Evolutionary conservation across 2,113 vertebrate genomes (phyloP).

Genomic region (Regulus satrapa): DNA sequence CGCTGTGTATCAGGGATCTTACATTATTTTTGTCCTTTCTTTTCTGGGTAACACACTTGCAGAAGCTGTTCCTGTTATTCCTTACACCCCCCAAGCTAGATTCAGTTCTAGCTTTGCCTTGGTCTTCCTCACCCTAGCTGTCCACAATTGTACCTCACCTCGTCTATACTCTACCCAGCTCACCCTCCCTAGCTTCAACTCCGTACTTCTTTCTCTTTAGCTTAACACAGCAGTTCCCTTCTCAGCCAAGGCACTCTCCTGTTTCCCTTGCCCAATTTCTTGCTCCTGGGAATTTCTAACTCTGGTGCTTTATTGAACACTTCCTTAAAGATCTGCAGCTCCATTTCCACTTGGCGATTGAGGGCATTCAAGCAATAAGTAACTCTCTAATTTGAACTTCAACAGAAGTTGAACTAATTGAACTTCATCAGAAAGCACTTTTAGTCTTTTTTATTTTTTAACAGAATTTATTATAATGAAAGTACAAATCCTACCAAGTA

Average conservation of each 20-base stretch:
- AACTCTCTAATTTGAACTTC: neutral
- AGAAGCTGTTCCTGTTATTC: neutral
- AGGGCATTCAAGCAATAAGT: neutral
- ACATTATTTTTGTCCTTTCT: neutral
- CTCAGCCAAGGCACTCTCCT: neutral
- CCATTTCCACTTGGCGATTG: neutral
- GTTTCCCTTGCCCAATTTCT: neutral
- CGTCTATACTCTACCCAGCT: neutral
- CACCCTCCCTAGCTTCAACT: neutral
- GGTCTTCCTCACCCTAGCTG: neutral
- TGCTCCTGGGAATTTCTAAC: neutral
- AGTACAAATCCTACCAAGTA: neutral
- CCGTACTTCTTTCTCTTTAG: neutral
- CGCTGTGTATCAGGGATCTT: neutral
- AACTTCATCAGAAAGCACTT: neutral
- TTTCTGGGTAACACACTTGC: neutral
- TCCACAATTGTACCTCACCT: neutral
- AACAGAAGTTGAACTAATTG: too few relatives aligned
- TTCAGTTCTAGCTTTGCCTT: neutral
- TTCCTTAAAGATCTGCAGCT: neutral
- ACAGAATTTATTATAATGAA: neutral
- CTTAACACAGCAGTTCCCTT: neutral
- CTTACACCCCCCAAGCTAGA: rapidly evolving
- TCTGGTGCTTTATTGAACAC: rapidly evolving
- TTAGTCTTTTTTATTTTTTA: neutral